A percentile compares a stretch with the other conserved stretches of the same genome.
phyloP scores from a whole-genome alignment of 2,113 vertebrate genomes.

The Rana temporaria region DNA sequence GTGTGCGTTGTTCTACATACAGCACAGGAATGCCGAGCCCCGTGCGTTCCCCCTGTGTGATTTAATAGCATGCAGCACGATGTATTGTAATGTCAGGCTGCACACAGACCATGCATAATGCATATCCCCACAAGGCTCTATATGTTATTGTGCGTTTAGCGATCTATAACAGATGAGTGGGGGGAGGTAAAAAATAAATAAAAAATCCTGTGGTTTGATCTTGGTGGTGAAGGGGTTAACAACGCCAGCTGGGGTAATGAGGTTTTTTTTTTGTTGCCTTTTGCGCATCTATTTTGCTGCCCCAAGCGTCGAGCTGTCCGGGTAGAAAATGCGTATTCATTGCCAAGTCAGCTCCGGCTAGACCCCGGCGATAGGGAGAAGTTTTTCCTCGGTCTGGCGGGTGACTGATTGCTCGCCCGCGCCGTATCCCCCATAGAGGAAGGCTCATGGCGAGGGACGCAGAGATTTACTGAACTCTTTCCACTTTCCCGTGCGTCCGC shows the following conservation, averaged over 20 bases:
- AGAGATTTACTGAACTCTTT: slow-evolving; percentile 20
- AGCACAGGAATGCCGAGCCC: too few relatives aligned
- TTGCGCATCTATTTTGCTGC: background rate
- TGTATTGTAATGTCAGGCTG: too few relatives aligned
- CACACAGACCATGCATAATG: too few relatives aligned
- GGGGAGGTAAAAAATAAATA: too few relatives aligned
- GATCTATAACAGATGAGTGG: too few relatives aligned
- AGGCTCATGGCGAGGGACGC: background rate
- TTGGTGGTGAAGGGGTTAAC: background rate
- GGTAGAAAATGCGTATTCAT: slow-evolving; percentile 1
- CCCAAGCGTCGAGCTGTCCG: slow-evolving; percentile 8
- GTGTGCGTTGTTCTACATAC: too few relatives aligned
- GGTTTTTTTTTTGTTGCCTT: background rate
- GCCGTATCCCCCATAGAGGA: slow-evolving; percentile 3
- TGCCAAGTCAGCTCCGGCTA: slow-evolving; percentile 10
- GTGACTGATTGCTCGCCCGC: slow-evolving; percentile 25
- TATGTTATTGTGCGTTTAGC: too few relatives aligned
- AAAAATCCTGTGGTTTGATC: too few relatives aligned
- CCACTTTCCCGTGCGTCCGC: slow-evolving; percentile 1
- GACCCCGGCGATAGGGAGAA: background rate
- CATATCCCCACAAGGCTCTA: too few relatives aligned
- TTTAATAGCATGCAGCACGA: too few relatives aligned
- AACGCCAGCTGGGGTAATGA: background rate
- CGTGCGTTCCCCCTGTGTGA: too few relatives aligned
- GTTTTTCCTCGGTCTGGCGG: slow-evolving; percentile 48